Conservation (phyloP, 2,113 vertebrate genomes). For the Gadus chalcogrammus region DNA sequence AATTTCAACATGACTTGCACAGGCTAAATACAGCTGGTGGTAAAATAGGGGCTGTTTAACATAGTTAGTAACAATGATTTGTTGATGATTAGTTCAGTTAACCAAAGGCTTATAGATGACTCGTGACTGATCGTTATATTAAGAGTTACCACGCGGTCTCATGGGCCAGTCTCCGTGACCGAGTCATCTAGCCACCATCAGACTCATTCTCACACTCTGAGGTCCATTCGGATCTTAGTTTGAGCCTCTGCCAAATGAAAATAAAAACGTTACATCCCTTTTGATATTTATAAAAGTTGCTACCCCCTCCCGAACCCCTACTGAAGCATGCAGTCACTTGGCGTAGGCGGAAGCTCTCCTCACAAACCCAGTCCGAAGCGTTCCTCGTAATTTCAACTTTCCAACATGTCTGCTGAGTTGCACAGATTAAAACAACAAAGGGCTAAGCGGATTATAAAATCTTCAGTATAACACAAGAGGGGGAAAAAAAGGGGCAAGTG, state of each 20-base stretch:
- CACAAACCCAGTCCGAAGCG: slow-evolving; percentile 64
- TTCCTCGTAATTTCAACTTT: neutral
- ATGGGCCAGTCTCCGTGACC: neutral
- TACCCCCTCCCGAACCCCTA: slow-evolving; percentile 29
- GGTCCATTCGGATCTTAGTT: slow-evolving; percentile 64
- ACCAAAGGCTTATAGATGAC: no score
- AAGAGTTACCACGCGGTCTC: neutral
- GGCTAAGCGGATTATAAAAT: neutral
- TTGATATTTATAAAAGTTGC: slow-evolving; percentile 55
- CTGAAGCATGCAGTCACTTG: slow-evolving; percentile 62
- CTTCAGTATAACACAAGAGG: slow-evolving; percentile 1
- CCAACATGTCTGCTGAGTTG: slow-evolving; percentile 1
- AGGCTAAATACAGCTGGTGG: no score
- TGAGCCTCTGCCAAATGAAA: slow-evolving; percentile 66
- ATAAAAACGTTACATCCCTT: slow-evolving; percentile 47
- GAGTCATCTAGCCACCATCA: neutral
- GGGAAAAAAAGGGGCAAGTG: slow-evolving; percentile 6
- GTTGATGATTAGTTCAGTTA: no score
- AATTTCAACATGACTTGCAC: no score
- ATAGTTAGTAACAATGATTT: no score
- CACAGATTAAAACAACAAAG: neutral
- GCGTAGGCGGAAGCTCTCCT: slow-evolving; percentile 40
- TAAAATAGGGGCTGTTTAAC: no score
- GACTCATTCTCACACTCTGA: slow-evolving; percentile 1
- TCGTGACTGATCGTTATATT: no score